A percentile compares a stretch with the other conserved stretches of the same genome.
These are phyloP conservation scores for Mixornis gularis DNA, from an alignment of 2,113 vertebrate genomes.

Conservation along the genomic window DNA sequence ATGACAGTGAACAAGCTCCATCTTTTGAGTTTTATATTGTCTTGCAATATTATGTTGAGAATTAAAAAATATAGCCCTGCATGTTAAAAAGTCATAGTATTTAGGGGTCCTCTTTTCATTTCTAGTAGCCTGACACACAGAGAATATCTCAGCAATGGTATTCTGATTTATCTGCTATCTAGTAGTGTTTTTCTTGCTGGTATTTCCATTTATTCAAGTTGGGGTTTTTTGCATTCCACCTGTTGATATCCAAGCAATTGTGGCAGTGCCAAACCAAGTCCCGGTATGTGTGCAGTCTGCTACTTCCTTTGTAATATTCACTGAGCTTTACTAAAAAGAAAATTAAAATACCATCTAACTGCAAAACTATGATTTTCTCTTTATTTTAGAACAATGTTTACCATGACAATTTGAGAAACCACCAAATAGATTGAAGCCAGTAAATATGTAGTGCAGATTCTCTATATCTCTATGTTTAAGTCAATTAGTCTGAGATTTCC, in stretches of 20 bases:
- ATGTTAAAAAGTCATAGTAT: neutral
- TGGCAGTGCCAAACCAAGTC: neutral
- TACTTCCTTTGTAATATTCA: neutral
- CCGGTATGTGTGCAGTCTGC: neutral
- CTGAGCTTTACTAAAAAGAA: neutral
- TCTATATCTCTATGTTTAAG: neutral
- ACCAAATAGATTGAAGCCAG: neutral
- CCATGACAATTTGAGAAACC: neutral
- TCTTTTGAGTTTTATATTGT: neutral
- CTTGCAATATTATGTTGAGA: neutral
- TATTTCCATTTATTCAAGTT: neutral
- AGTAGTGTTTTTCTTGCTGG: neutral
- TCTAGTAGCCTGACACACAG: neutral
- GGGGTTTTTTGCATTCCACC: neutral
- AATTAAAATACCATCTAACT: neutral
- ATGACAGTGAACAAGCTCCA: neutral
- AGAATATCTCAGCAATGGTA: neutral
- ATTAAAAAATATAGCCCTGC: neutral
- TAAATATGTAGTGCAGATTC: neutral
- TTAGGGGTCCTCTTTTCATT: neutral
- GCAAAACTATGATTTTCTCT: neutral
- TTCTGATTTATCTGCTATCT: neutral
- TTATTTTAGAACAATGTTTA: neutral
- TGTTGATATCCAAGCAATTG: conserved; percentile 11
- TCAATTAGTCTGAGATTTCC: neutral